Conservation (phyloP, 2,113 vertebrate species). For the Reinhardtius hippoglossoides region DNA sequence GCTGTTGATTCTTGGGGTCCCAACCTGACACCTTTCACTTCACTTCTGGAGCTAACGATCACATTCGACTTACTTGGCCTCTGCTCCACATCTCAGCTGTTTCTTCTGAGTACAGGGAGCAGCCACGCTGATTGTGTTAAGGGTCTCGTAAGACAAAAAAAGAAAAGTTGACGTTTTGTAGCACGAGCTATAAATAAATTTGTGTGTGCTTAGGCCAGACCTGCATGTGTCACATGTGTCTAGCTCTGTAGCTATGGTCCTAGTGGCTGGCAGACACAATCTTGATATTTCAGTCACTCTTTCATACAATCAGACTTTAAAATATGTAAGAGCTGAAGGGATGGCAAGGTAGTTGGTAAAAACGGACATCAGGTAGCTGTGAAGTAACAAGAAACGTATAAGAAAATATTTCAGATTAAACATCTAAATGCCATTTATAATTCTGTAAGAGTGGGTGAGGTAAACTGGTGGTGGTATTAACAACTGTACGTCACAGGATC, state of each 20-base stretch:
- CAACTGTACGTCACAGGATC: neutral
- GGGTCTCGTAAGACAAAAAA: neutral
- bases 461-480: neutral
- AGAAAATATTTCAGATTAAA: too few species aligned
- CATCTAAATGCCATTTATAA: too few species aligned
- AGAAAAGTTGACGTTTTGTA: neutral
- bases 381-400: too few species aligned
- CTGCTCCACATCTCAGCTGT: neutral
- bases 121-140: neutral
- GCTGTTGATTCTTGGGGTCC: conserved; percentile 31
- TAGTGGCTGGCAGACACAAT: neutral
- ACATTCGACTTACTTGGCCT: neutral
- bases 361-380: too few species aligned
- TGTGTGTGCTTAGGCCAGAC: neutral
- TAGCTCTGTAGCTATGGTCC: neutral
- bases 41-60: conserved; percentile 5
- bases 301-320: neutral
- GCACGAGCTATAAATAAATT: neutral
- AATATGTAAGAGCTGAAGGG: neutral
- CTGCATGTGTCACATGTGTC: neutral
- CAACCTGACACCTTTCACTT: conserved; percentile 25
- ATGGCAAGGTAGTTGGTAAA: too few species aligned
- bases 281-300: neutral
- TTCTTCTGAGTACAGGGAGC: neutral
- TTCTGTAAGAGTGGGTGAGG: neutral